Evolutionary conservation across 2,113 vertebrate species (phyloP), one percentile per base, ranked within the genome.

Genomic region (Heterotis niloticus): DNA sequence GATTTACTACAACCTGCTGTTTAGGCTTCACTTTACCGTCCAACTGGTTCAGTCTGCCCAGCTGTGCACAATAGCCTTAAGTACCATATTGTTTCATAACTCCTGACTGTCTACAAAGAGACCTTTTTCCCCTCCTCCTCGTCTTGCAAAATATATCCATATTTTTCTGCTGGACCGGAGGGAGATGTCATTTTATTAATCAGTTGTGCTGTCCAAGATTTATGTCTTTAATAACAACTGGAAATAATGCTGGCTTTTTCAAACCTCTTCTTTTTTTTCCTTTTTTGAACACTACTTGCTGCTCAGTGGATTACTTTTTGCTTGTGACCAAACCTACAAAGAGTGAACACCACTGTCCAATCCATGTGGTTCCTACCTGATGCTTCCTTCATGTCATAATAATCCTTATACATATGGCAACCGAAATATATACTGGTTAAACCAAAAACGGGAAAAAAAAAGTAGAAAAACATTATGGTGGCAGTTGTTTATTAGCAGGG

Each of bases 1-100:
- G 77, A 83, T 87, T 87, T 84, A 79, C 79, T 79, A 76, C 82
- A 88, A 87, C 87, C 86, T 88, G 86, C 81, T 87, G 87, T 83
- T 86, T 77, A 79, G 77, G 77, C 82, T 79, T 77, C 64, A 64
- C 62, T 70, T 78, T 52, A 65, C 64, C 66, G 77, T 78, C 78
- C 79, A 80, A 81, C 79, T 83, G 73, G 69, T 78, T 73, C 62
- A 57, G 72, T 76, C 74, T 75, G 79, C 71, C 64, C 86, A 84
- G 83, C 83, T 87, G 84, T 68, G 80, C 84, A 76, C 79, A 83
- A 87, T 84, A 83, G 79, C 78, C 82, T 78, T 77, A 75, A 86
- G 86, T 85, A 84, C 84, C 80, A 83, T 80, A 82, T 83, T 84
- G 83, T 82, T 83, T 82, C 84, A 85, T 86, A 80, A 86, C 79